phyloP scores from a whole-genome alignment of 2,888 invertebrate genomes.

The Stramonita haemastoma region DNA sequence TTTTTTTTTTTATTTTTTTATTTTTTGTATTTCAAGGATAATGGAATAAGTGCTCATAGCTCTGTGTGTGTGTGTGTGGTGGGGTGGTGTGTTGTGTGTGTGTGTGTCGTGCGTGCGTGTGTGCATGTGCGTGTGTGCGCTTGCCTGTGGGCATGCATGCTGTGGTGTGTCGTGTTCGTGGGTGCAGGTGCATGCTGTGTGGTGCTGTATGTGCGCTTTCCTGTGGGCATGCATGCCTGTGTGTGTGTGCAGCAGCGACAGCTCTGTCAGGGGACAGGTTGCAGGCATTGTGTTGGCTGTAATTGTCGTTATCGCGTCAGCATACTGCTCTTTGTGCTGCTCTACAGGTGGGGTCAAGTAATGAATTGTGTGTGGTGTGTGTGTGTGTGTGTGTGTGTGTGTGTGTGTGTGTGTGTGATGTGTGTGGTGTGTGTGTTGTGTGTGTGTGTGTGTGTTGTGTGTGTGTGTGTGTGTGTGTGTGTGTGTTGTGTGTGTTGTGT shows the following conservation, averaged over 20 bases:
- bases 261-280: neutral
- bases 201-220: neutral
- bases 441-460: no score
- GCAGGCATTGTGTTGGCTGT: slow-evolving; percentile 19
- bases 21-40: no score
- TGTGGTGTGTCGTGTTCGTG: neutral
- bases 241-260: neutral
- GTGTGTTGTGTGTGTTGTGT: no score
- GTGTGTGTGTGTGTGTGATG: no score
- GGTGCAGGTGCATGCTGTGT: neutral
- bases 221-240: neutral
- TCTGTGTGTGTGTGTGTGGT: neutral
- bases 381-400: no score
- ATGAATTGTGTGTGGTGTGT: no score
- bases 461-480: no score
- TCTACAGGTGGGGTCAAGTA: neutral
- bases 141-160: neutral
- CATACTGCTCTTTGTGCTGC: neutral
- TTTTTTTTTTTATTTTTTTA: no score
- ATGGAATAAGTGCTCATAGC: no score
- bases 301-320: neutral
- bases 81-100: slow-evolving; percentile 8
- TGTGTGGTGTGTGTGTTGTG: neutral
- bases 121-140: neutral
- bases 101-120: neutral